Base-by-base conservation (phyloP, 1,140 invertebrate species). In the Sarcophaga peregrina region DNA sequence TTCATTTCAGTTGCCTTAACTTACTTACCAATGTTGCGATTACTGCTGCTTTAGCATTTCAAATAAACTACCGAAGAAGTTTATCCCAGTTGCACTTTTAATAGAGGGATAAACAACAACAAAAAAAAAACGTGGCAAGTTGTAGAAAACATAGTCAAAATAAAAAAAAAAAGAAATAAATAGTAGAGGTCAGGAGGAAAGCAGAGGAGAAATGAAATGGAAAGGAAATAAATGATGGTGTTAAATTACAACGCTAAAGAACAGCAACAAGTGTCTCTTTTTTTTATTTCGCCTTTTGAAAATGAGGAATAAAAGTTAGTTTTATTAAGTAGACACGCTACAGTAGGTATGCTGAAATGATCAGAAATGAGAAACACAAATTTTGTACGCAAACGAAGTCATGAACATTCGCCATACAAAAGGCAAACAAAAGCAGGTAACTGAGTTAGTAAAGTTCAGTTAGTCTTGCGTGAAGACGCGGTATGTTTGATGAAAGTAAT, bases 221-320 rank as follows among this genome's bases (percentile, higher is more conserved):
- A 8, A 74, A 20, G 20, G 75, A 78, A 78, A 78, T 78, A 78
- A 78, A 78, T 78, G 75, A 78, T 78, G 75, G 75, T 78, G 75
- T 78, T 78, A 78, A 78, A 78, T 78, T 78, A 78, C 75, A 78
- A 20, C 75, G 47, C 25, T 50, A 50, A 50, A 48, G 17, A 50
- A 10, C 47, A 78, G 75, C 75, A 78, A 78, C 75, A 50, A 78
- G 75, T 78, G 75, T 25, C 50, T 78, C 25, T 37, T 4, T 37
- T 37, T 1, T 37, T 37, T 37, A 2, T 37, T 37, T 37, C 25
- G 1, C 25, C 25, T 1, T 37, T 37, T 37, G 25, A 37, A 37
- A 37, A 37, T n/a, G n/a, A 37, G 25, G 62, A 25, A 20, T 25
- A 20, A 8, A 25, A 72, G 62, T 72, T 72, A 25, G 62, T 20